Conservation (phyloP, 2,888 invertebrate genomes). For the Cataglyphis altisquamis region DNA sequence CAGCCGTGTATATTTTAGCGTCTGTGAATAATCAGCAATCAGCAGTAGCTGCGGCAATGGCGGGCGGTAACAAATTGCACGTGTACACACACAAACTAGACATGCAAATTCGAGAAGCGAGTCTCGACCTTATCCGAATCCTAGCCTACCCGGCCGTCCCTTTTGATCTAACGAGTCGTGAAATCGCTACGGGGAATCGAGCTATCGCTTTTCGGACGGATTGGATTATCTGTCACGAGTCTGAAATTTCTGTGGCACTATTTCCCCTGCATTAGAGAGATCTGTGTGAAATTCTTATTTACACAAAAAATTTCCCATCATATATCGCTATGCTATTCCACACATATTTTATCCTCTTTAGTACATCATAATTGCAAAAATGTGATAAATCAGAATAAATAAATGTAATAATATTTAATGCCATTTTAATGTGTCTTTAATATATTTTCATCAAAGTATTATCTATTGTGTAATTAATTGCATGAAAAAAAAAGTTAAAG, state of each 20-base stretch:
- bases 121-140: constrained; percentile 74
- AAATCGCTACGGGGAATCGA: constrained; percentile 75
- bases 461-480: constrained; percentile 1
- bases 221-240: constrained; percentile 32
- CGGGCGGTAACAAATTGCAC: constrained; percentile 80
- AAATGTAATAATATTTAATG: not conserved
- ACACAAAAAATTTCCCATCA: not conserved
- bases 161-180: constrained; percentile 78
- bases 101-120: constrained; percentile 78
- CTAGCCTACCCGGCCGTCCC: constrained; percentile 73
- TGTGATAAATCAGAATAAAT: not conserved
- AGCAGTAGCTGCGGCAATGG: constrained; percentile 81
- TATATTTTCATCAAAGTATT: not conserved
- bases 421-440: not conserved
- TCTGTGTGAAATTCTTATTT: not conserved
- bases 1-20: constrained; percentile 82
- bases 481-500: constrained; percentile 14
- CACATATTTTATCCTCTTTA: not conserved
- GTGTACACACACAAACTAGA: constrained; percentile 78
- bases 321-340: not conserved
- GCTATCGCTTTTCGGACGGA: constrained; percentile 69
- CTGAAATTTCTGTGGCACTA: constrained; percentile 3
- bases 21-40: constrained; percentile 85
- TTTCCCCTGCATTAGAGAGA: not conserved
- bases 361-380: not conserved